Conservation (phyloP, 2,888 invertebrate species). For the Eledona agricola region DNA sequence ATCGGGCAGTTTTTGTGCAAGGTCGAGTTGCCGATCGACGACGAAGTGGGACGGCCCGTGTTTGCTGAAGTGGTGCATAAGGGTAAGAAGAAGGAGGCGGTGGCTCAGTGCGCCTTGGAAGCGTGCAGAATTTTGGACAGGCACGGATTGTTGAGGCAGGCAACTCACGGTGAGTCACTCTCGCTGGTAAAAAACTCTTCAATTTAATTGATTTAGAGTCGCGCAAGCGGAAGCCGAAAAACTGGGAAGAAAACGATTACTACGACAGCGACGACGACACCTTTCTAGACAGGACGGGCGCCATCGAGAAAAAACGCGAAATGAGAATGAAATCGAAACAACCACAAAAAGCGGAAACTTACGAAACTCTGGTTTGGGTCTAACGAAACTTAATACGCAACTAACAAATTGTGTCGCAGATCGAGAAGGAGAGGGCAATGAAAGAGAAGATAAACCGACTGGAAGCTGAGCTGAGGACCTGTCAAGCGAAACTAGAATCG, state of each 20-base stretch:
- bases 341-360: slow-evolving; percentile 70
- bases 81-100: slow-evolving; percentile 95
- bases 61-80: slow-evolving; percentile 86
- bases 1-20: slow-evolving; percentile 88
- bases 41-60: slow-evolving; percentile 76
- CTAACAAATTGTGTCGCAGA: slow-evolving; percentile 63
- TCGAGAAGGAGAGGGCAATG: slow-evolving; percentile 68
- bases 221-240: slow-evolving; percentile 78
- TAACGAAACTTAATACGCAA: background rate
- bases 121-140: slow-evolving; percentile 92
- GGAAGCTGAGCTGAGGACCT: slow-evolving; percentile 64
- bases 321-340: slow-evolving; percentile 76
- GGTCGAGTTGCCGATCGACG: slow-evolving; percentile 82
- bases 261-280: slow-evolving; percentile 96
- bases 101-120: slow-evolving; percentile 91
- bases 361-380: slow-evolving; percentile 70
- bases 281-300: slow-evolving; percentile 94
- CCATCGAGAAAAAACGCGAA: slow-evolving; percentile 85
- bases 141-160: slow-evolving; percentile 84
- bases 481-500: slow-evolving; percentile 56
- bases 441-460: slow-evolving; percentile 67
- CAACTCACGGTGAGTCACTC: slow-evolving; percentile 78
- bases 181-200: too few species aligned
- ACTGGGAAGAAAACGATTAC: slow-evolving; percentile 88
- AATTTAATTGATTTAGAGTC: slow-evolving; percentile 69